Evolutionary conservation across 1,140 invertebrate species (phyloP).

Genomic region (Platyscapa corneri): DNA sequence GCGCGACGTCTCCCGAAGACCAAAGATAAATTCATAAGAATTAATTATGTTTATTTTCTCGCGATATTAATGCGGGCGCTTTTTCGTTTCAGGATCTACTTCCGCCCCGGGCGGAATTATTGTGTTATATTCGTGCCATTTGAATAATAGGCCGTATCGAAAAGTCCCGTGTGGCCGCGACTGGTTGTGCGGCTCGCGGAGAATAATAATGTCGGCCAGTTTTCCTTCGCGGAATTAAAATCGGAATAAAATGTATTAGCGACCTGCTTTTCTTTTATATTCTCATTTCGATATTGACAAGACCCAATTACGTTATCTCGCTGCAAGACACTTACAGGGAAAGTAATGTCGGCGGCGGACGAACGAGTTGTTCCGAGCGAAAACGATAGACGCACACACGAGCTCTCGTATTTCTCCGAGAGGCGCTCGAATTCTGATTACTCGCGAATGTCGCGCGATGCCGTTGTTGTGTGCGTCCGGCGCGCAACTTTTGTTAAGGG

Average conservation of each 20-base stretch:
- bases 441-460: too few species aligned
- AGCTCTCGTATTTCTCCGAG: background rate
- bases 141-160: background rate
- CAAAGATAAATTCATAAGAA: constrained; percentile 34
- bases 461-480: background rate
- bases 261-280: background rate
- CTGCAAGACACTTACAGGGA: background rate
- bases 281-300: constrained; percentile 16
- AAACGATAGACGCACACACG: background rate
- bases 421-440: background rate
- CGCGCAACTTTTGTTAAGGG: constrained; percentile 7
- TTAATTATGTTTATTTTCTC: constrained; percentile 36
- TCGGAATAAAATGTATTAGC: background rate
- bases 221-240: background rate
- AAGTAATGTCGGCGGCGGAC: constrained; percentile 4
- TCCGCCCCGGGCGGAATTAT: background rate
- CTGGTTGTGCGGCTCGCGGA: background rate
- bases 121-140: background rate
- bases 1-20: background rate
- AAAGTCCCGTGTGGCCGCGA: background rate
- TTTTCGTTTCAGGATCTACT: background rate
- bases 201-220: background rate
- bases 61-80: background rate
- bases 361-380: constrained; percentile 13
- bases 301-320: constrained; percentile 37